phyloP scores from a whole-genome alignment of 1,140 invertebrate genomes.

The Mesaphorura yosii region DNA sequence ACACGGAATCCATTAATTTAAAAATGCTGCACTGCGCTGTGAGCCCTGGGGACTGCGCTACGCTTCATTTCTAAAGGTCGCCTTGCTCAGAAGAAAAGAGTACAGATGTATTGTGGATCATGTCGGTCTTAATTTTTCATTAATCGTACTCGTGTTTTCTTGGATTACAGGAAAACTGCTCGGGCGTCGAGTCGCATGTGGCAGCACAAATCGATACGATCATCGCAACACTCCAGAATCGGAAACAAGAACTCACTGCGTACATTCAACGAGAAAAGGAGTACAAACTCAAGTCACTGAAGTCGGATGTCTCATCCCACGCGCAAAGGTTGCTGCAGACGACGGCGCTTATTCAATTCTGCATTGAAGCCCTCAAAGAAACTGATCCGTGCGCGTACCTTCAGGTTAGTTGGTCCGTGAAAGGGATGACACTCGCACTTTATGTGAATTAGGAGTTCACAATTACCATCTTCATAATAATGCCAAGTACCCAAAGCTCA shows the following conservation, averaged over 20 bases:
- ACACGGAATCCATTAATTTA: too few species aligned
- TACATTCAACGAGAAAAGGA: conserved; percentile 70
- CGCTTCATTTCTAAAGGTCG: too few species aligned
- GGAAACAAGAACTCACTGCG: conserved; percentile 69
- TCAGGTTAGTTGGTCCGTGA: conserved; percentile 64
- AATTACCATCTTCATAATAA: too few species aligned
- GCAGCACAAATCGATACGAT: conserved; percentile 75
- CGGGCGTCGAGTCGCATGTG: conserved; percentile 67
- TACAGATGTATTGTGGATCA: too few species aligned
- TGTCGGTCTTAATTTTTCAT: too few species aligned
- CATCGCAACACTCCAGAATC: conserved; percentile 68
- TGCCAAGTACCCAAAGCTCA: too few species aligned
- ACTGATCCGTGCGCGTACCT: conserved; percentile 90
- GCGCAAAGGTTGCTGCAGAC: conserved; percentile 77
- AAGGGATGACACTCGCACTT: too few species aligned
- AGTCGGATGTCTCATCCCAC: conserved; percentile 71
- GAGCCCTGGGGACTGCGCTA: too few species aligned
- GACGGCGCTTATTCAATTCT: conserved; percentile 90
- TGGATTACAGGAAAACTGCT: conserved; percentile 58
- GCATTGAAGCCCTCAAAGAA: conserved; percentile 96
- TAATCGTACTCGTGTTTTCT: too few species aligned
- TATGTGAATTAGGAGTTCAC: too few species aligned
- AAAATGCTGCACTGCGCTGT: too few species aligned
- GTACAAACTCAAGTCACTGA: conserved; percentile 59
- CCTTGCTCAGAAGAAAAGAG: too few species aligned